These are phyloP conservation scores for Bradysia coprophila DNA, from an alignment of 1,140 invertebrate genomes.

Conservation along the genomic window DNA sequence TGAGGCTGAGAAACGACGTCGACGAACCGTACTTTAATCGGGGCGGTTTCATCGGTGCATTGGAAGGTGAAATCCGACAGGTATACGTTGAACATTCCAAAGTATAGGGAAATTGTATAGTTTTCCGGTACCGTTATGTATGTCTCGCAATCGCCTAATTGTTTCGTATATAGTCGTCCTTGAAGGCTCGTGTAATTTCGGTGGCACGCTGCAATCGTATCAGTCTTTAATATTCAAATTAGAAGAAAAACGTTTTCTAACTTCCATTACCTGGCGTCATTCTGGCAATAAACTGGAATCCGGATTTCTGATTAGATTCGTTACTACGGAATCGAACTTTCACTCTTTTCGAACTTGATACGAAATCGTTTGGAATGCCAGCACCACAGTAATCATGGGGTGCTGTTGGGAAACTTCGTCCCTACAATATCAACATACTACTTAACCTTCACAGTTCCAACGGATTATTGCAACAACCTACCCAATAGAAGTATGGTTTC, in stretches of 20 bases:
- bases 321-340: conserved; percentile 27
- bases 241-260: too few species aligned
- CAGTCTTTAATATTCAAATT: too few species aligned
- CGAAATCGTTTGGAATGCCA: conserved; percentile 22
- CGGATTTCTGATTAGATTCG: conserved; percentile 12
- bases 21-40: neutral
- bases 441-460: neutral
- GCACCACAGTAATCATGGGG: conserved; percentile 17
- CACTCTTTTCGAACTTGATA: conserved; percentile 22
- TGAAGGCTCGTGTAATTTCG: conserved; percentile 43
- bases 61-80: neutral
- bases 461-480: conserved; percentile 8
- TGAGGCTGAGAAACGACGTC: conserved; percentile 7
- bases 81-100: conserved; percentile 6
- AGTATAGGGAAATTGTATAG: conserved; percentile 36
- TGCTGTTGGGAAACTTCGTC: conserved; percentile 2
- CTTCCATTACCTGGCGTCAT: conserved; percentile 12
- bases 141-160: conserved; percentile 29
- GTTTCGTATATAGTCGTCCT: conserved; percentile 32
- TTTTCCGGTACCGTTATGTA: conserved; percentile 34
- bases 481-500: conserved; percentile 7
- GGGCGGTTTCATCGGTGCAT: neutral
- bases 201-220: conserved; percentile 29
- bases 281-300: conserved; percentile 17
- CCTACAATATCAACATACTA: neutral